Evolutionary conservation across 2,113 vertebrate genomes (phyloP), one percentile per base, ranked within the genome.

Genomic region (Alethe castanea): DNA sequence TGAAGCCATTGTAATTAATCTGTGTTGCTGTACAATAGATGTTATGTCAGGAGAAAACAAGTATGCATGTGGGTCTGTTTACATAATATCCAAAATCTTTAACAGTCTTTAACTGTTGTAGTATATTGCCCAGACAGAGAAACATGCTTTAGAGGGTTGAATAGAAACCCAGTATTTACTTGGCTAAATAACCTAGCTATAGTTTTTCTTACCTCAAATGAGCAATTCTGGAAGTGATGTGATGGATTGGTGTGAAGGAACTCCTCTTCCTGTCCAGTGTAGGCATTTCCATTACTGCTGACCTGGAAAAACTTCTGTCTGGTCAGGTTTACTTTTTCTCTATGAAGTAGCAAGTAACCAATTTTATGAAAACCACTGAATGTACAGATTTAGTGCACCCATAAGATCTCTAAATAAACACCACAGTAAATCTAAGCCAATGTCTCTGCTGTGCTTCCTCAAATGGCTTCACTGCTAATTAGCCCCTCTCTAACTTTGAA

Each of bases 401-500:
- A 54, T 91, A 61, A 92, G 78, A 81, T 88, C 86, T 66, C 44
- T 90, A 61, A 74, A 88, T 77, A 95, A 95, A 92, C 61, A 91
- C 25, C 44, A 8, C 19, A 53, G 65, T 77, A 78, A 66, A 88
- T 56, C 64, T 54, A 54, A 87, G 69, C 40, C 7, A 62, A 73
- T 78, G 73, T 61, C 95, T 97, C 73, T 96, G 44, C 82, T 12
- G 5, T 81, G 53, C 50, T 78, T 73, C 81, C 90, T 94, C 74
- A 85, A 92, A 64, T 72, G 71, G n/a, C 83, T 96, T 90, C 73
- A 71, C 86, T 91, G 82, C 91, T 94, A 94, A 70, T 96, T 92
- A 97, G 88, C 76, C 57, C 84, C 77, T 96, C 61, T 95, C 94
- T 88, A 96, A 84, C 70, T 95, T 77, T 78, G 93, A 92, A 93